Percentiles rank a stretch among this genome's conserved stretches.
Evolutionary conservation across 2,797 vertebrate genomes (phyloP).

Genomic region (Sebastolobus alascanus): DNA sequence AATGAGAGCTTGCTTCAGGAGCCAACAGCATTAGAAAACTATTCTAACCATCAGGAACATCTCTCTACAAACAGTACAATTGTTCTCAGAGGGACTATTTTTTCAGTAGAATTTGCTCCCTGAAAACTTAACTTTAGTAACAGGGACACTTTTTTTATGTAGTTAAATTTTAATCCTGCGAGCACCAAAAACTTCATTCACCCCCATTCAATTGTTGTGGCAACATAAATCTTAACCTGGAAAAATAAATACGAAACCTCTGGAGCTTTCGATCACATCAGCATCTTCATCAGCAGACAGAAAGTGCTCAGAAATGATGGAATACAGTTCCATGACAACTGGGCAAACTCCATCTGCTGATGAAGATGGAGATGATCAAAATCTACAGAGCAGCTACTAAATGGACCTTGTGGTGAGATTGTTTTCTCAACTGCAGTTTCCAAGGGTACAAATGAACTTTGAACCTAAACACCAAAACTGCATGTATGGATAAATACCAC

Average conservation of each 20-base stretch:
- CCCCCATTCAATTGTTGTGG: not conserved
- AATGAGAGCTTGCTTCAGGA: not conserved
- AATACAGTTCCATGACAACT: too few relatives aligned
- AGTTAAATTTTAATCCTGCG: too few relatives aligned
- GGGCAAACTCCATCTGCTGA: rapidly evolving
- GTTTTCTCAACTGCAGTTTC: not conserved
- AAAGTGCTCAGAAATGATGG: not conserved
- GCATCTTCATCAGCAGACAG: not conserved
- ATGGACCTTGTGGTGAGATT: not conserved
- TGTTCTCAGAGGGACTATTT: not conserved
- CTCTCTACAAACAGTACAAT: not conserved
- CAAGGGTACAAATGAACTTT: not conserved
- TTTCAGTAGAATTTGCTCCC: not conserved
- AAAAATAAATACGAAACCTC: too few relatives aligned
- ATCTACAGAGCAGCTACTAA: too few relatives aligned
- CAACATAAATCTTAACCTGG: too few relatives aligned
- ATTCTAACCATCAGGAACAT: not conserved
- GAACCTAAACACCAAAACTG: too few relatives aligned
- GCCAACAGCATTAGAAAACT: not conserved
- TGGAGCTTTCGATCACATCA: not conserved
- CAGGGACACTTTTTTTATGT: too few relatives aligned
- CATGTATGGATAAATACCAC: too few relatives aligned
- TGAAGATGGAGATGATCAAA: not conserved
- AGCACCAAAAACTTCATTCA: too few relatives aligned
- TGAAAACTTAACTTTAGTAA: too few relatives aligned